These are phyloP conservation scores for Neopipo cinnamomea DNA, from an alignment of 2,113 vertebrate species.

Conservation along the genomic window DNA sequence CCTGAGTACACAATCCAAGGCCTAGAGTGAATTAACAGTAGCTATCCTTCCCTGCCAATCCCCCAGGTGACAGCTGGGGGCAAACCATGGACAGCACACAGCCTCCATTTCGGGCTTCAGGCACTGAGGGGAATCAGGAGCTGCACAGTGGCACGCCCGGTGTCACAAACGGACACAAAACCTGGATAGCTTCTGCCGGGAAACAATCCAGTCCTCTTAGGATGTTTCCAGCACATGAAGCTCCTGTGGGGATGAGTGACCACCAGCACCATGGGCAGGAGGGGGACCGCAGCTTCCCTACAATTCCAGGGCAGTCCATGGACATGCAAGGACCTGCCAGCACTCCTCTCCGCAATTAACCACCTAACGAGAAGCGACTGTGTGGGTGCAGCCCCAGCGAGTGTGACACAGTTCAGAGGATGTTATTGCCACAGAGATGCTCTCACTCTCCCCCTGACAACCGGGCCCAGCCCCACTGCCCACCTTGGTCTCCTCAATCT, in stretches of 20 bases:
- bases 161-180: neutral
- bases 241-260: neutral
- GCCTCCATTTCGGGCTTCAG: neutral
- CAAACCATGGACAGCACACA: neutral
- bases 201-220: neutral
- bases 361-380: neutral
- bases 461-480: neutral
- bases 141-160: fast-evolving
- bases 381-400: neutral
- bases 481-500: conserved; percentile 97
- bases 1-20: neutral
- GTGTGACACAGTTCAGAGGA: neutral
- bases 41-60: neutral
- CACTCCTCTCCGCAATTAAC: neutral
- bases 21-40: neutral
- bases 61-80: neutral
- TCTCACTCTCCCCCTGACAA: neutral
- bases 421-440: neutral
- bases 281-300: neutral
- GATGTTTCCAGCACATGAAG: neutral
- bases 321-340: neutral
- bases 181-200: neutral
- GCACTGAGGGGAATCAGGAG: neutral
- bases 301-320: neutral
- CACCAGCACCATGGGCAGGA: neutral